Base-by-base conservation (phyloP, 2,113 vertebrate genomes). In the Sebastes schlegelii region DNA sequence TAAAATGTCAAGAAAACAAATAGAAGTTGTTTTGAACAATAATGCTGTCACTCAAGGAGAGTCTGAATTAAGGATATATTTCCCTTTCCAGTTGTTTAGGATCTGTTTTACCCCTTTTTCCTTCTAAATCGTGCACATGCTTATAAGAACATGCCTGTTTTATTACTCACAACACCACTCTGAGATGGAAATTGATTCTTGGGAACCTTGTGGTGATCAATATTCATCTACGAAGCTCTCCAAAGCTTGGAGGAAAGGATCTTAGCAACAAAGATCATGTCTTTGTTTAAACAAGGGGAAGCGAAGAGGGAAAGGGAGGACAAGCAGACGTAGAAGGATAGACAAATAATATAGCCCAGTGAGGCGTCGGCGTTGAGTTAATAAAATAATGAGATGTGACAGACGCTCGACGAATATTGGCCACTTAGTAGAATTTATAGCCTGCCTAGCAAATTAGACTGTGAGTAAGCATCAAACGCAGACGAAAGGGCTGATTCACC, bases 361-460 rank as follows among this genome's bases (percentile, higher is more conserved):
- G 34, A 76, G 4, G 45, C 8, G 11, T 17, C 17, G 17, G 58
- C 17, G 57, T 10, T 8, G 12, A n/a, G 11, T 34, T 79, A 86
- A 86, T 82, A 5, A 45, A 70, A 64, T 45, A 26, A 82, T 16
- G 16, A 74, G 62, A 82, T 64, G 80, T 61, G 26, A 8, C 49
- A 21, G 8, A 70, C 0, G 26, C 8, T 79, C 43, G 40, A 8
- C 2, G 21, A 71, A 86, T 72, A 83, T 73, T 17, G 42, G 40
- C 77, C 77, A 79, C 55, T 87, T 68, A 77, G 72, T 57, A 69
- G 17, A 13, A 1, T 26, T 70, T 8, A 34, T 13, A 48, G 11
- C 19, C 8, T 1, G 13, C 1, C 10, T 42, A n/a, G 42, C 9
- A 62, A 62, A 84, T 4, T 13, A 74, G 40, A 45, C 11, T 34